phyloP scores from a whole-genome alignment of 1,140 invertebrate genomes.

The Hirudo medicinalis region DNA sequence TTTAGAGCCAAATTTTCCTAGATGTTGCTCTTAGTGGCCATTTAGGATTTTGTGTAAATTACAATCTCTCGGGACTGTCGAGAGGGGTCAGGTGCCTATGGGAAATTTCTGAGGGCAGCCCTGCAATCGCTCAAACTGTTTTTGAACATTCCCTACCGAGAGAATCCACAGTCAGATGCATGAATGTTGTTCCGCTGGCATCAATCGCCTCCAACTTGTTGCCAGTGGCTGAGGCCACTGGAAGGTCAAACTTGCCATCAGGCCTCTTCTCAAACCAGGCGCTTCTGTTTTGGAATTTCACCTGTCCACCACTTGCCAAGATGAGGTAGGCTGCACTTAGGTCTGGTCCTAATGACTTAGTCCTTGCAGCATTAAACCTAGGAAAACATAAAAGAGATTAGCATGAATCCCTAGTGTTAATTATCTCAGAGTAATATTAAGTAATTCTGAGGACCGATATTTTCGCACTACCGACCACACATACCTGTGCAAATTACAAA shows the following conservation, averaged over 20 bases:
- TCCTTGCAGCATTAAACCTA: constrained; percentile 40
- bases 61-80: no score
- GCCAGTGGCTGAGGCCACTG: constrained; percentile 43
- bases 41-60: no score
- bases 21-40: no score
- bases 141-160: constrained; percentile 38
- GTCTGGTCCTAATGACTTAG: constrained; percentile 49
- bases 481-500: constrained; percentile 22
- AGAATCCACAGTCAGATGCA: constrained; percentile 59
- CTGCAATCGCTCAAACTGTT: background rate
- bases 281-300: constrained; percentile 50
- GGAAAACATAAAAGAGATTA: constrained; percentile 19
- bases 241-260: constrained; percentile 44
- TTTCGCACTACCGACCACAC: background rate
- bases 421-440: no score
- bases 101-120: no score
- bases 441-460: background rate
- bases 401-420: no score
- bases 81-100: no score
- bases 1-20: no score
- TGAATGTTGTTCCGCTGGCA: constrained; percentile 48
- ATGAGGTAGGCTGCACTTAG: constrained; percentile 62
- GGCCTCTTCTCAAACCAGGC: constrained; percentile 36
- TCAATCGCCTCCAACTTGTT: constrained; percentile 56
- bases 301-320: constrained; percentile 50